These are phyloP conservation scores for Hippocampus zosterae DNA, from an alignment of 2,113 vertebrate species.

Conservation along the genomic window DNA sequence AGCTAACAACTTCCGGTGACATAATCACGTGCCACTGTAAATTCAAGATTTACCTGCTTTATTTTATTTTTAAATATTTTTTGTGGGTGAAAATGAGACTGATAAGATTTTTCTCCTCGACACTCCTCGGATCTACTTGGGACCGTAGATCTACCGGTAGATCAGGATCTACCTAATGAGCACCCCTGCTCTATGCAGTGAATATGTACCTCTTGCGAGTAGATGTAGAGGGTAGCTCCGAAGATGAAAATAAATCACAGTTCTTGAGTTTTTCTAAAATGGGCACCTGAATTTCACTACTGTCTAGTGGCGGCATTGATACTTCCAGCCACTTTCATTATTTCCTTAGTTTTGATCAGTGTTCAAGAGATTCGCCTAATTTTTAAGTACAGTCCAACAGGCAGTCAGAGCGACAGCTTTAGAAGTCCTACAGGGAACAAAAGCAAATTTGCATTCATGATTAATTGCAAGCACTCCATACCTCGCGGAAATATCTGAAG, in stretches of 20 bases:
- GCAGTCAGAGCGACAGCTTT: constrained; percentile 4
- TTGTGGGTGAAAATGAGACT: too few relatives aligned
- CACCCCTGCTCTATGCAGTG: too few relatives aligned
- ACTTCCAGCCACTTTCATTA: background rate
- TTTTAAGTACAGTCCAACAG: background rate
- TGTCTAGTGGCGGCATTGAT: background rate
- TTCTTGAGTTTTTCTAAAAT: background rate
- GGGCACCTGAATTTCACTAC: background rate
- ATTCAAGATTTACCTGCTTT: too few relatives aligned
- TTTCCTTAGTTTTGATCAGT: constrained; percentile 6
- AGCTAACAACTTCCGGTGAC: too few relatives aligned
- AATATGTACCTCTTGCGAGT: background rate
- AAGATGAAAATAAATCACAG: too few relatives aligned
- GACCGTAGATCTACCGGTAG: too few relatives aligned
- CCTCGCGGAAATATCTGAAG: constrained; percentile 94
- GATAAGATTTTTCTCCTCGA: too few relatives aligned
- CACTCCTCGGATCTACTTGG: too few relatives aligned
- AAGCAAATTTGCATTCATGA: background rate
- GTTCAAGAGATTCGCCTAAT: background rate
- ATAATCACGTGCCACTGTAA: too few relatives aligned
- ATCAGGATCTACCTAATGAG: too few relatives aligned
- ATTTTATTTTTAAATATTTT: too few relatives aligned
- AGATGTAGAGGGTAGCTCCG: too few relatives aligned
- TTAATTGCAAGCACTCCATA: constrained; percentile 37
- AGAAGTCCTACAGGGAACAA: constrained; percentile 15